Evolutionary conservation across 2,113 vertebrate genomes (phyloP).

Genomic region (Polyodon spathula): DNA sequence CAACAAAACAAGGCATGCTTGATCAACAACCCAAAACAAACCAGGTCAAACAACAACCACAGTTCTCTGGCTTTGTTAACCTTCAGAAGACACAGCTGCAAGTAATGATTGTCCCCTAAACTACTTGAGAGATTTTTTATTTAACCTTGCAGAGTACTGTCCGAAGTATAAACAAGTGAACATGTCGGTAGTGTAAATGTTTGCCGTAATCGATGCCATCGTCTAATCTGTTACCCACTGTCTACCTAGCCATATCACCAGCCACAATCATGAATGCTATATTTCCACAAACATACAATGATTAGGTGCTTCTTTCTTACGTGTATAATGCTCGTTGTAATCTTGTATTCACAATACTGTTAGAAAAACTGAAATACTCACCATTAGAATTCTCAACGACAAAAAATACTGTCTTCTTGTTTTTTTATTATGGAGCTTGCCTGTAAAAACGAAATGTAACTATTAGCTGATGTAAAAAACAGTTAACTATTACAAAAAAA

Average conservation of each 20-base stretch:
- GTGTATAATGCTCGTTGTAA: too few species aligned
- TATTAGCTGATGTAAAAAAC: too few species aligned
- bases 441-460: constrained; percentile 36
- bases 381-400: constrained; percentile 77
- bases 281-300: too few species aligned
- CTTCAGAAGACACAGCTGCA: constrained; percentile 43
- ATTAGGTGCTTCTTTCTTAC: too few species aligned
- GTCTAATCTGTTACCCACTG: too few species aligned
- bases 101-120: constrained; percentile 17
- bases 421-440: constrained; percentile 80
- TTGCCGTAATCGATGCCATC: too few species aligned
- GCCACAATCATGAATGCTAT: too few species aligned
- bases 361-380: constrained; percentile 51
- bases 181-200: too few species aligned
- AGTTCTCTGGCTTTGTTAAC: constrained; percentile 49
- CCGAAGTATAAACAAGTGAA: constrained; percentile 33
- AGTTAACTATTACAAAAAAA: constrained; percentile 23
- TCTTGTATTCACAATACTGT: too few species aligned
- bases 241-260: too few species aligned
- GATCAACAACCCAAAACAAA: constrained; percentile 97
- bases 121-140: constrained; percentile 36
- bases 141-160: constrained; percentile 47
- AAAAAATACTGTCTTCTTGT: constrained; percentile 87
- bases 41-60: constrained; percentile 76
- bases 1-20: constrained; percentile 88